These are phyloP conservation scores for Tadarida brasiliensis DNA, from an alignment of 2,797 vertebrate species.

Conservation along the genomic window DNA sequence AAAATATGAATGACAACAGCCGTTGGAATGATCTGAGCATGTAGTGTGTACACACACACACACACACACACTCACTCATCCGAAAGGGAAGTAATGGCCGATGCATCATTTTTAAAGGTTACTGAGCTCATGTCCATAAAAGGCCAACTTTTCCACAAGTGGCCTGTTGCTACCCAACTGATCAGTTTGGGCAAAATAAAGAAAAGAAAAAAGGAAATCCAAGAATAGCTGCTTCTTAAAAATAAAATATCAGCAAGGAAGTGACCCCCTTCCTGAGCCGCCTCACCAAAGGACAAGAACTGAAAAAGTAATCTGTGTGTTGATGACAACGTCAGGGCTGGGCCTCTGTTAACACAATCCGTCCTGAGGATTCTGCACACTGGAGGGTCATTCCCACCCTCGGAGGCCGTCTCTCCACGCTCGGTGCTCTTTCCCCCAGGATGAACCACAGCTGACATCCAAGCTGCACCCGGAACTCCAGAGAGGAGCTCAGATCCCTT, in stretches of 20 bases:
- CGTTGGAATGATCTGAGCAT: too few species aligned
- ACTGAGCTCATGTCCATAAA: constrained; percentile 74
- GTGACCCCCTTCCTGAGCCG: constrained; percentile 67
- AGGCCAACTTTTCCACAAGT: constrained; percentile 71
- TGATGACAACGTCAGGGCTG: neutral
- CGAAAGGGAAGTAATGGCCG: neutral
- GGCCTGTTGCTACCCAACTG: constrained; percentile 80
- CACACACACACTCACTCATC: neutral
- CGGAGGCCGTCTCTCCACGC: too few species aligned
- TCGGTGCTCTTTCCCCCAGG: too few species aligned
- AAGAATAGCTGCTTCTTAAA: constrained; percentile 76
- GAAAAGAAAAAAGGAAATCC: constrained; percentile 76
- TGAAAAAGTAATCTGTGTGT: neutral
- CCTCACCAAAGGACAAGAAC: neutral
- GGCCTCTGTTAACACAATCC: neutral
- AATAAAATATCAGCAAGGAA: constrained; percentile 75
- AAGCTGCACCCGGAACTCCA: neutral
- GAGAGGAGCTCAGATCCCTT: neutral
- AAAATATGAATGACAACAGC: neutral
- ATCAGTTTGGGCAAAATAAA: constrained; percentile 78
- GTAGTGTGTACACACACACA: neutral
- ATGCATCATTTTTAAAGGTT: constrained; percentile 45
- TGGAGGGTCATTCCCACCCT: neutral
- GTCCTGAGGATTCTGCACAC: neutral
- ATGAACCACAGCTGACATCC: neutral